phyloP scores from a whole-genome alignment of 1,140 invertebrate genomes.

The Dryas iulia region DNA sequence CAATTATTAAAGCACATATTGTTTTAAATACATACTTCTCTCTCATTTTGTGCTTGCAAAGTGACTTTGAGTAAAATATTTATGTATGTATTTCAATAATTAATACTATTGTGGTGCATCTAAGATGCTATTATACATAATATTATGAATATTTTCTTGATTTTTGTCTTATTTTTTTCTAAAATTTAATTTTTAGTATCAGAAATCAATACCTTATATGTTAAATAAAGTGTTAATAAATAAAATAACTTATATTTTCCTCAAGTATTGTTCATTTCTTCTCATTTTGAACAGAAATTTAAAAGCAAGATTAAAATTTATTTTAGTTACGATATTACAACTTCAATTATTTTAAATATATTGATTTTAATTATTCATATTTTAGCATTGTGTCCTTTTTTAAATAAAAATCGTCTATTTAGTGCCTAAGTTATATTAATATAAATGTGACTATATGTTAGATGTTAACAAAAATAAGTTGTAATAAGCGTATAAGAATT shows the following conservation, averaged over 20 bases:
- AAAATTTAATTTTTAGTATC: too few species aligned
- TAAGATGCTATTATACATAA: neutral
- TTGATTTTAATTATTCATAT: neutral
- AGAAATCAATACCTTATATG: too few species aligned
- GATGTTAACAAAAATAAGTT: neutral
- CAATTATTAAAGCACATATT: neutral
- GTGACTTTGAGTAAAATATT: conserved; percentile 2
- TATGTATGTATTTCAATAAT: neutral
- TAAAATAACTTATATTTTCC: too few species aligned
- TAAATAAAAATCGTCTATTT: neutral
- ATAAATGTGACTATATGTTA: neutral
- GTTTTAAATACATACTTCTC: conserved; percentile 8
- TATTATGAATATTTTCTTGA: neutral
- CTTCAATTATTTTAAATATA: neutral
- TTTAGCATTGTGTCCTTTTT: neutral
- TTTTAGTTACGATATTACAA: neutral
- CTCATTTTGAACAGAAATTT: too few species aligned
- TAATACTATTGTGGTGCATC: neutral
- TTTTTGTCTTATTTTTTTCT: too few species aligned
- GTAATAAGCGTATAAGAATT: too few species aligned
- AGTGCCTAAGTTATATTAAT: conserved; percentile 2
- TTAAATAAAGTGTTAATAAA: too few species aligned
- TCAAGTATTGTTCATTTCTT: too few species aligned
- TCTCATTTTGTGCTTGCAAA: conserved; percentile 18
- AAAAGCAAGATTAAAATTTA: too few species aligned